These are phyloP conservation scores for Resseliella maxima DNA, from an alignment of 2,888 invertebrate species.

Conservation along the genomic window DNA sequence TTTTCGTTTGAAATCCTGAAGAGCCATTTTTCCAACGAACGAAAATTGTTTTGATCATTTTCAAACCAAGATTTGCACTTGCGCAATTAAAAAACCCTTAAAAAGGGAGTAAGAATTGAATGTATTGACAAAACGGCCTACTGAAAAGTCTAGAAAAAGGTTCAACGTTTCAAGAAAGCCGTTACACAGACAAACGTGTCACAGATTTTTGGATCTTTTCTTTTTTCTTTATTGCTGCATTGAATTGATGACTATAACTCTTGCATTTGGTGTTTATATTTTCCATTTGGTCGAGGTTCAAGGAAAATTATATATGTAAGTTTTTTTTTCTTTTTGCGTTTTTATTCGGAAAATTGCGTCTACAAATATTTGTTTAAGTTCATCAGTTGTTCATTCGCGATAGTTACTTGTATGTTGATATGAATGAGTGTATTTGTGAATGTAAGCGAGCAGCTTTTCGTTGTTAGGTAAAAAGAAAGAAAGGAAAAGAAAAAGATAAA, in stretches of 20 bases:
- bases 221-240: background rate
- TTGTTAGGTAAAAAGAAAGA: background rate
- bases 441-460: too few species aligned
- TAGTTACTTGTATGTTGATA: background rate
- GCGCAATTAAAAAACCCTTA: background rate
- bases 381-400: background rate
- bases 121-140: background rate
- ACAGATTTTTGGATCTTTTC: background rate
- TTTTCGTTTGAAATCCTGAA: too few species aligned
- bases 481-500: background rate
- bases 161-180: background rate
- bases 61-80: background rate
- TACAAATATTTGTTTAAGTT: conserved; percentile 19
- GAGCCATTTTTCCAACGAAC: too few species aligned
- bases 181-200: background rate
- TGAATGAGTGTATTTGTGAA: background rate
- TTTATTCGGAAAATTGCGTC: conserved; percentile 8
- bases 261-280: too few species aligned
- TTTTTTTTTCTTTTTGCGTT: background rate
- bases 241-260: background rate
- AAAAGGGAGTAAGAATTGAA: background rate
- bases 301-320: background rate
- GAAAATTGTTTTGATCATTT: background rate
- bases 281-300: background rate
- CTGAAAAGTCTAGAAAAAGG: conserved; percentile 7